These are phyloP conservation scores for Melanotaenia duboulayi DNA, from an alignment of 2,113 vertebrate genomes.

Conservation along the genomic window DNA sequence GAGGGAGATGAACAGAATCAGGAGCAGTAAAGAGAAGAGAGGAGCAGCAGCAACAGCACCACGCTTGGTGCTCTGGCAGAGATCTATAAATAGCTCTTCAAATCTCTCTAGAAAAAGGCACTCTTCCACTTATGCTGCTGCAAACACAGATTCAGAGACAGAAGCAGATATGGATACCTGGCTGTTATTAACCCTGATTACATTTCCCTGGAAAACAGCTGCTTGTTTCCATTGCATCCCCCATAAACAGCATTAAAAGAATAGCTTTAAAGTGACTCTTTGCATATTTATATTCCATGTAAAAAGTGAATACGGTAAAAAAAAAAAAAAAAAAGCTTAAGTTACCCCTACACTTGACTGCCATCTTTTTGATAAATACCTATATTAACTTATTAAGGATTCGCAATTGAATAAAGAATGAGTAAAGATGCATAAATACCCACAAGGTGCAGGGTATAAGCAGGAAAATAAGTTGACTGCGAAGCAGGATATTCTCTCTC, in stretches of 20 bases:
- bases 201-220: constrained; percentile 6
- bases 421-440: not conserved
- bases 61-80: constrained; percentile 80
- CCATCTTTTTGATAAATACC: not conserved
- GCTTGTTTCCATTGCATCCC: constrained; percentile 8
- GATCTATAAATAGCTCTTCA: constrained; percentile 87
- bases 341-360: not conserved
- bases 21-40: constrained; percentile 62
- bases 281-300: constrained; percentile 37
- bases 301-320: constrained; percentile 12
- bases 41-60: constrained; percentile 78
- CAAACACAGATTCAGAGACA: constrained; percentile 76
- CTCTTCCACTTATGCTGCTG: constrained; percentile 79
- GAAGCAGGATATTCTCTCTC: constrained; percentile 51
- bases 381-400: not conserved
- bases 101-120: constrained; percentile 83
- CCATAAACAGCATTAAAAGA: not conserved
- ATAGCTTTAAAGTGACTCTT: not conserved
- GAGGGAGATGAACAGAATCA: constrained; percentile 59
- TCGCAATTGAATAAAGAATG: not conserved
- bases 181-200: constrained; percentile 21
- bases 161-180: constrained; percentile 62
- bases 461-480: constrained; percentile 37
- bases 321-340: not conserved
- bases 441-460: constrained; percentile 9